Evolutionary conservation across 2,113 vertebrate species (phyloP).

Genomic region (Ictalurus punctatus): DNA sequence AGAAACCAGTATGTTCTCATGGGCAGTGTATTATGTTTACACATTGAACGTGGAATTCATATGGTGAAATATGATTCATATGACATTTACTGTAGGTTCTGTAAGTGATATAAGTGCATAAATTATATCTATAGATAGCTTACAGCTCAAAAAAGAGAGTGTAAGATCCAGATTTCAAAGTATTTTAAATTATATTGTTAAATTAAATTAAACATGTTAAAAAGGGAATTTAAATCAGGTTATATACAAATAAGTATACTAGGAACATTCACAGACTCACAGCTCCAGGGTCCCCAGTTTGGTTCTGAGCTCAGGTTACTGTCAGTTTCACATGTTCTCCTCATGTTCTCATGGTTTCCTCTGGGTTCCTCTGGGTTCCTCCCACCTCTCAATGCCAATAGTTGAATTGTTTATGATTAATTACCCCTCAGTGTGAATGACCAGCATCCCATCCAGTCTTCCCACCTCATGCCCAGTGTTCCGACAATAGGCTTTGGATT

Average conservation of each 20-base stretch:
- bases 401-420: background rate
- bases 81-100: constrained; percentile 34
- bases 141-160: constrained; percentile 21
- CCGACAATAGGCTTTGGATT: background rate
- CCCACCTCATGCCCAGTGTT: background rate
- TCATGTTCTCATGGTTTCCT: background rate
- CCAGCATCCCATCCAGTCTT: background rate
- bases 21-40: constrained; percentile 50
- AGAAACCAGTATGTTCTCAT: constrained; percentile 57
- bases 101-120: constrained; percentile 49
- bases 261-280: background rate
- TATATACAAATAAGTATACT: background rate
- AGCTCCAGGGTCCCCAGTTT: background rate
- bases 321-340: background rate
- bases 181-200: background rate
- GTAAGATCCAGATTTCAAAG: background rate
- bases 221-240: background rate
- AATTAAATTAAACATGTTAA: background rate
- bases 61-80: constrained; percentile 58
- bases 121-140: constrained; percentile 15
- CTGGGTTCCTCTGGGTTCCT: background rate
- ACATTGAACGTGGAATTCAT: constrained; percentile 43
- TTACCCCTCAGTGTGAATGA: background rate
- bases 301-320: background rate
- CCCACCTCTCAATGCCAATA: background rate